A percentile compares a stretch with the other conserved stretches of the same genome.
These are phyloP conservation scores for Kuschelorhynchus macadamiae DNA, from an alignment of 2,888 invertebrate genomes.

Conservation along the genomic window DNA sequence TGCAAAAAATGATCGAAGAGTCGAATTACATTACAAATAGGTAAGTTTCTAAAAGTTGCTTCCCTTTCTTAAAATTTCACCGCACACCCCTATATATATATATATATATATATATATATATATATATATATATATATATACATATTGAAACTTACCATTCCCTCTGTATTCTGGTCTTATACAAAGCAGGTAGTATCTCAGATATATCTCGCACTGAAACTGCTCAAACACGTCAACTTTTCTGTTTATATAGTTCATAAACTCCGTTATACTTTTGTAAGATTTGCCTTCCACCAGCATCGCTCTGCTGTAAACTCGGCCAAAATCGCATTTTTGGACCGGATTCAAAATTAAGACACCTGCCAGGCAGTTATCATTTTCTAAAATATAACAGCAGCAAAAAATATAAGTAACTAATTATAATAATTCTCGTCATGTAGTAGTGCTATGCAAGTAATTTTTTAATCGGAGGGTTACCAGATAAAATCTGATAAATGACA, in stretches of 20 bases:
- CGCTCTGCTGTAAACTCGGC: constrained; percentile 62
- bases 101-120: no score
- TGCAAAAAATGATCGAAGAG: no score
- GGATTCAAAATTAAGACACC: constrained; percentile 63
- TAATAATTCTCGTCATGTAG: no score
- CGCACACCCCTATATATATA: no score
- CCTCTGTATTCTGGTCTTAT: constrained; percentile 60
- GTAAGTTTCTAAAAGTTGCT: no score
- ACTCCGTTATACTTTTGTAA: constrained; percentile 59
- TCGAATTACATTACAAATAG: no score
- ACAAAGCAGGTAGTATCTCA: constrained; percentile 63
- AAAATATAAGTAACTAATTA: no score
- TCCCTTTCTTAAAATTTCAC: no score
- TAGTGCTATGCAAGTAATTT: no score
- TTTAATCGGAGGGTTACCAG: no score
- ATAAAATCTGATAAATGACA: no score
- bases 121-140: no score
- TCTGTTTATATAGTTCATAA: constrained; percentile 60
- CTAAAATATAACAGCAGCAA: constrained; percentile 19
- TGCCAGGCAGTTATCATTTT: constrained; percentile 55
- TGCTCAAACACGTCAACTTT: constrained; percentile 63
- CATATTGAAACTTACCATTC: constrained; percentile 60
- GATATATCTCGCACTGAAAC: constrained; percentile 61
- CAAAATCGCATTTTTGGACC: constrained; percentile 61
- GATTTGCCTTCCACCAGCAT: constrained; percentile 62